phyloP scores from a whole-genome alignment of 2,888 invertebrate species.

The Oxystoma pomonae region DNA sequence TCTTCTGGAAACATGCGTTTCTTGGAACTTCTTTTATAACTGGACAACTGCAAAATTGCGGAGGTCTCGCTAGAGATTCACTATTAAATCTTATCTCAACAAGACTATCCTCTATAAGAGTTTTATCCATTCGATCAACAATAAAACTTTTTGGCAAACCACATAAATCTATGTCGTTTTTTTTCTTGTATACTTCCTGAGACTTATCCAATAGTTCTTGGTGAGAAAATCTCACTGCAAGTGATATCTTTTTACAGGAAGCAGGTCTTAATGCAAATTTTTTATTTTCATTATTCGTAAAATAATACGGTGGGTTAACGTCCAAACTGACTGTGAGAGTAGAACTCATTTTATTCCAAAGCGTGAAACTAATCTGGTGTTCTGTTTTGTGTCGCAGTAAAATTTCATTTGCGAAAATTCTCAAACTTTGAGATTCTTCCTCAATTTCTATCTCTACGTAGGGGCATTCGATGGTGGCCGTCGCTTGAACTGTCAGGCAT shows the following conservation, averaged over 20 bases:
- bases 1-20: not conserved
- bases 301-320: conserved; percentile 6
- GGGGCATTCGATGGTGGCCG: conserved; percentile 28
- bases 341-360: conserved; percentile 29
- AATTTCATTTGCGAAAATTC: conserved; percentile 32
- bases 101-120: too few relatives aligned
- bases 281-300: not conserved
- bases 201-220: not conserved
- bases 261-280: conserved; percentile 10
- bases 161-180: not conserved
- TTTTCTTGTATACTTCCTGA: not conserved
- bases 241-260: conserved; percentile 11
- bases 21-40: not conserved
- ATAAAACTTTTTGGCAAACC: not conserved
- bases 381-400: conserved; percentile 19
- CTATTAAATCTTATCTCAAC: too few relatives aligned
- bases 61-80: too few relatives aligned
- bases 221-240: not conserved
- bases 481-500: conserved; percentile 24
- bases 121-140: not conserved
- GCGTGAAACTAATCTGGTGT: conserved; percentile 18
- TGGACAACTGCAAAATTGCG: not conserved
- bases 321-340: conserved; percentile 16
- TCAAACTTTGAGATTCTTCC: conserved; percentile 24
- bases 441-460: conserved; percentile 23